These are phyloP conservation scores for Sterna hirundo DNA, from an alignment of 2,113 vertebrate species.

Conservation along the genomic window DNA sequence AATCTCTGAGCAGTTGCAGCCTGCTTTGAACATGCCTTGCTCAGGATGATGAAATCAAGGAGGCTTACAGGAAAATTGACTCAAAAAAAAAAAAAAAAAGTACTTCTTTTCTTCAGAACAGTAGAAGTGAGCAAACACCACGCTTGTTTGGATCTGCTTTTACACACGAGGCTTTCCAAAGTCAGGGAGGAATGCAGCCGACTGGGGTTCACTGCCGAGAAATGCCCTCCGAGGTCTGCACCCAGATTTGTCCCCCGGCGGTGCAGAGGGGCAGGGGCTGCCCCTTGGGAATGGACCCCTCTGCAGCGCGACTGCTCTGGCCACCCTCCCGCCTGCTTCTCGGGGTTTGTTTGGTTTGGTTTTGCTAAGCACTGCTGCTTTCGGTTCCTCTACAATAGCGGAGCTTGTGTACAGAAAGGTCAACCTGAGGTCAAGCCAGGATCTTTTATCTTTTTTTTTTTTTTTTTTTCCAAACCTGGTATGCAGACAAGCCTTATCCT, in stretches of 20 bases:
- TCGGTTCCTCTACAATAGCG: conserved; percentile 61
- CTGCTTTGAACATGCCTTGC: conserved; percentile 14
- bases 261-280: neutral
- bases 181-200: accelerated
- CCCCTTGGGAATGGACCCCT: neutral
- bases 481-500: conserved; percentile 39
- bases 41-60: conserved; percentile 40
- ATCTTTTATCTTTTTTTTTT: conserved; percentile 28
- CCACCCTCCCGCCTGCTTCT: neutral
- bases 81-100: neutral
- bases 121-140: neutral
- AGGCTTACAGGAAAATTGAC: neutral
- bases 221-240: accelerated
- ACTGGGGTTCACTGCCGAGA: accelerated
- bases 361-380: conserved; percentile 63
- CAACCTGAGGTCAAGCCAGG: conserved; percentile 58
- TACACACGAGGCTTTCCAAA: neutral
- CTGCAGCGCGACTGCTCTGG: neutral
- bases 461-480: neutral
- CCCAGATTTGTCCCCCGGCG: neutral
- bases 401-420: conserved; percentile 53
- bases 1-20: conserved; percentile 14
- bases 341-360: conserved; percentile 50
- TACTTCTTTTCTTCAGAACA: neutral
- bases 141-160: neutral